Evolutionary conservation across 2,113 vertebrate genomes (phyloP).

Genomic region (Petrocephalus zakoni): DNA sequence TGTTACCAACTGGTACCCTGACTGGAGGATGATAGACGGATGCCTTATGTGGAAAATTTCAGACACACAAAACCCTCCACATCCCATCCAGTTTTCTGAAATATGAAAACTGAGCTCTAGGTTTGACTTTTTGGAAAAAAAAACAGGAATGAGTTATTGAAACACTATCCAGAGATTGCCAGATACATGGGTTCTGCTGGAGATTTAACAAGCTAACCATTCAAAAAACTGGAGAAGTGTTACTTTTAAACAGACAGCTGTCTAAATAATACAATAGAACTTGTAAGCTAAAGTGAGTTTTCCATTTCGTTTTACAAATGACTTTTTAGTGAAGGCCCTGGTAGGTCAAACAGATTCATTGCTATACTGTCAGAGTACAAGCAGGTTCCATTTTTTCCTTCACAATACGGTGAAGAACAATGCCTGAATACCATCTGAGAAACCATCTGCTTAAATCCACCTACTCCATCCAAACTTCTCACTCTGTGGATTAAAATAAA

Average conservation of each 20-base stretch:
- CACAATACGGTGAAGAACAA: conserved; percentile 28
- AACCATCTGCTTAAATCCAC: conserved; percentile 36
- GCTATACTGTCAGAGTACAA: neutral
- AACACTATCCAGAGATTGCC: neutral
- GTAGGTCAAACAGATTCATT: neutral
- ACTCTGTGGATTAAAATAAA: neutral
- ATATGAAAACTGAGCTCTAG: neutral
- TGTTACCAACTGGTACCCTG: neutral
- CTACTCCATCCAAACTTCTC: conserved; percentile 24
- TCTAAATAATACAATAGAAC: neutral
- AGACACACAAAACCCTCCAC: neutral
- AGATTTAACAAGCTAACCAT: neutral
- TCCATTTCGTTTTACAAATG: neutral
- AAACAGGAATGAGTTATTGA: neutral
- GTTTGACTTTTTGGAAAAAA: neutral
- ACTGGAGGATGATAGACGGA: conserved; percentile 9
- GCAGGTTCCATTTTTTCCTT: neutral
- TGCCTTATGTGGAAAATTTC: neutral
- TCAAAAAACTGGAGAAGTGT: neutral
- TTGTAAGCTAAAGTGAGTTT: neutral
- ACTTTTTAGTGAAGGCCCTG: neutral
- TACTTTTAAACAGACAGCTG: neutral
- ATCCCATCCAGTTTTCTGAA: neutral
- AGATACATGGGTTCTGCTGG: neutral
- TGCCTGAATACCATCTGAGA: conserved; percentile 23